These are phyloP conservation scores for Megatriorchis doriae DNA, from an alignment of 2,113 vertebrate genomes.

Conservation along the genomic window DNA sequence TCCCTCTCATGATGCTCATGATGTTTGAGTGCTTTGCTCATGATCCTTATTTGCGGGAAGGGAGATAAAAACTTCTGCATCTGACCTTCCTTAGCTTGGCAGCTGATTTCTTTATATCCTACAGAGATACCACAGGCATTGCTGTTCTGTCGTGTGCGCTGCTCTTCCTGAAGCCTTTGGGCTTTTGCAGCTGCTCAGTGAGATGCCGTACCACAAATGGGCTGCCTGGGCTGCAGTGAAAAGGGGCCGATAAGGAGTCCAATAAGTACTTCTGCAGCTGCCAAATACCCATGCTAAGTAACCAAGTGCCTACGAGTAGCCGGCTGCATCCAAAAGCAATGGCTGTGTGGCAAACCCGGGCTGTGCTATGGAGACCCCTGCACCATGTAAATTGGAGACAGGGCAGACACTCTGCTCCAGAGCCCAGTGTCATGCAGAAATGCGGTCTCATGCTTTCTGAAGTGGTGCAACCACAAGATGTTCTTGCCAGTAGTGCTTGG, in stretches of 20 bases:
- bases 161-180: background rate
- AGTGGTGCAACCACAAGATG: background rate
- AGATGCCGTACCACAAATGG: background rate
- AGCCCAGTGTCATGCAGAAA: background rate
- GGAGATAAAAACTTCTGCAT: background rate
- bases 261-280: background rate
- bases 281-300: background rate
- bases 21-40: constrained; percentile 18
- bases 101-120: background rate
- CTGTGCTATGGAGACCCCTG: background rate
- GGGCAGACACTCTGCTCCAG: background rate
- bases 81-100: background rate
- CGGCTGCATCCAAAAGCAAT: background rate
- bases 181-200: background rate
- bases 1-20: background rate
- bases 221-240: background rate
- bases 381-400: background rate
- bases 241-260: background rate
- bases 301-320: fast-evolving
- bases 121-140: background rate
- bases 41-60: constrained; percentile 26
- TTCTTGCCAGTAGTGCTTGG: background rate
- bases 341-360: background rate
- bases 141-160: background rate
- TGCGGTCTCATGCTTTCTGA: fast-evolving